A percentile compares a stretch with the other conserved stretches of the same genome.
Evolutionary conservation across 2,113 vertebrate genomes (phyloP).

Genomic region (Columbina picui): DNA sequence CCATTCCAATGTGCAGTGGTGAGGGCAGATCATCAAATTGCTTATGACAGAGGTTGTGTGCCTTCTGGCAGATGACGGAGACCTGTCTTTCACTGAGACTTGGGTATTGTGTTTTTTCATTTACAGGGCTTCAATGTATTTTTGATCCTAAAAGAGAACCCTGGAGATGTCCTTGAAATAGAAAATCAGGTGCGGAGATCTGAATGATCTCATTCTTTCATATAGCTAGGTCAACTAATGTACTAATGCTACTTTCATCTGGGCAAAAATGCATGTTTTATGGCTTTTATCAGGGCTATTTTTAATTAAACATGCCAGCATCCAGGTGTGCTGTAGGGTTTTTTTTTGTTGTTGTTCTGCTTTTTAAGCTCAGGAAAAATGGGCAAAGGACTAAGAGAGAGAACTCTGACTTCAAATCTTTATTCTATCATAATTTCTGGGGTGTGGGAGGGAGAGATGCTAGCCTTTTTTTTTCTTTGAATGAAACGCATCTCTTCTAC

Average conservation of each 20-base stretch:
- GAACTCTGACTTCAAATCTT: neutral
- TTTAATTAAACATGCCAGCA: neutral
- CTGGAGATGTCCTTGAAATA: constrained; percentile 7
- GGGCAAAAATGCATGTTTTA: neutral
- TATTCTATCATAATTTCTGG: neutral
- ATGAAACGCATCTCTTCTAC: neutral
- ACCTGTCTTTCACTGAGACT: neutral
- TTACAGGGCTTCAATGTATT: neutral
- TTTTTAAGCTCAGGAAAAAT: neutral
- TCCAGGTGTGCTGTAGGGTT: neutral
- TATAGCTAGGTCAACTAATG: neutral
- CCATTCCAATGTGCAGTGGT: neutral
- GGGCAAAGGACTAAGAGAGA: neutral
- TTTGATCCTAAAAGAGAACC: neutral
- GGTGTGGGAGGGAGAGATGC: neutral
- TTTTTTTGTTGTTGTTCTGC: neutral
- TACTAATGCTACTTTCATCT: neutral
- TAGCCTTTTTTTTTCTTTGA: neutral
- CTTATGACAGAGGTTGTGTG: constrained; percentile 28
- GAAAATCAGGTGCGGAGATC: neutral
- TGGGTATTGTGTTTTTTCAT: neutral
- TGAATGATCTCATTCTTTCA: neutral
- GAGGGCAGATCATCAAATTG: constrained; percentile 30
- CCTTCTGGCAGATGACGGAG: constrained; percentile 17
- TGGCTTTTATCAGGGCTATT: neutral